Base-by-base conservation (phyloP, 2,888 invertebrate genomes). In the Hydrotaea cyrtoneurina region DNA sequence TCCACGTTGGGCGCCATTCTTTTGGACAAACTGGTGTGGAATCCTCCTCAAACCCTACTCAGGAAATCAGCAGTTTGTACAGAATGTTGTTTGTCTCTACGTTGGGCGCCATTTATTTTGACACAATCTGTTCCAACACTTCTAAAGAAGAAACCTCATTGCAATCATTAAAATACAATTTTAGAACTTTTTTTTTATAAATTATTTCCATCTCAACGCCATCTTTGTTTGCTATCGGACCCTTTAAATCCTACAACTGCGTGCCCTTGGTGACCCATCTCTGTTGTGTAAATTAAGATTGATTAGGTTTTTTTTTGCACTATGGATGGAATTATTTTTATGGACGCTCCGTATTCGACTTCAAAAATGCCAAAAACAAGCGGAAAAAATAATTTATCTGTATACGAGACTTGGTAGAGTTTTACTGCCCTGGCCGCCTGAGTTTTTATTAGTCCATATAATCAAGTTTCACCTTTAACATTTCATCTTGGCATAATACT, bases 401-500 rank as follows among this genome's bases (percentile, higher is more conserved):
- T 21, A 43, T 57, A 3, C n/a, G 15, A 78, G 43, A 43, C 43
- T 13, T 50, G 55, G 55, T 17, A 7, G 21, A 55, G 7, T 21
- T 78, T 46, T 73, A 50, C 50, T 59, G 55, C 15, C 55, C 31
- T 31, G 31, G 31, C 31, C 31, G 31, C 31, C 31, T 31, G 31
- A 31, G 31, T 31, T 78, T 55, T 79, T 85, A 78, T 79, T 82
- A 79, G 82, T 82, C 73, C 85, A 85, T 82, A 85, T 80, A 85
- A 85, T 85, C 82, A 85, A 85, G 76, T 85, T 82, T 85, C 82
- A 85, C 85, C 85, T 85, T 85, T 85, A 85, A 85, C 85, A 85
- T 85, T 85, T 85, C 77, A 62, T 75, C 69, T 75, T 84, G 74
- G 71, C 39, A 78, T 78, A 17, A 36, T n/a, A 11, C 17, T 13